Base-by-base conservation (phyloP, 30 jellyfish, hydroid and myxozoan genomes). In the Turritopsis dohrnii region DNA sequence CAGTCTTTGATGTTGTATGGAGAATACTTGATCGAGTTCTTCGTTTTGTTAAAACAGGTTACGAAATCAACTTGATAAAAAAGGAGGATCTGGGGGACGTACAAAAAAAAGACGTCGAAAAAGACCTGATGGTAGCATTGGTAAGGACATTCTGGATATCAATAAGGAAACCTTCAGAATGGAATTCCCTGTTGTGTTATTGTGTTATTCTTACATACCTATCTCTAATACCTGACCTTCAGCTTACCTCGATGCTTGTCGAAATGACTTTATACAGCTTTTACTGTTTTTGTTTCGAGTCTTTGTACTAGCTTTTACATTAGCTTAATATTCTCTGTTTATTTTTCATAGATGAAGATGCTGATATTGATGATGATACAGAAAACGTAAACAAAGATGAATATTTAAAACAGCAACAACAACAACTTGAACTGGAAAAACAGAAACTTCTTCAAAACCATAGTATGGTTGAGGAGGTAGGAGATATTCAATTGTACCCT, bases 381-480 rank as follows among this genome's bases (percentile, higher is more conserved):
- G 96, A 83, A 60, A 97, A 79, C 29, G 84, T 86, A 0, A 88
- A 82, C 53, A 93, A 81, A 21, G 95, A 76, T 65, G 90, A 81
- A 19, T 28, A 71, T 66, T 79, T 94, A 8, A 89, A 94, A 75
- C 88, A 86, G 72, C 90, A 89, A 72, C 99, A 94, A 79, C 96
- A 87, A 16, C 71, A 84, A 29, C 94, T 94, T 18, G 99, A 89
- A 24, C 83, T 81, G 71, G 97, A 94, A 84, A 94, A 94, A 81
- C 79, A 88, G 60, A 94, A 92, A 18, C 83, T 94, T 80, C 60
- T 94, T 71, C 87, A 94, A 75, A 94, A 94, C 76, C 96, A 90
- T 72, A 74, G 88, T 77, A 94, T 94, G 87, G 75, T 94, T 66
- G 94, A 94, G 66, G 97, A 89, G 93, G 99, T 94, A 21, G n/a